Conservation (phyloP, 2,113 vertebrate species). For the Chroicocephalus ridibundus region DNA sequence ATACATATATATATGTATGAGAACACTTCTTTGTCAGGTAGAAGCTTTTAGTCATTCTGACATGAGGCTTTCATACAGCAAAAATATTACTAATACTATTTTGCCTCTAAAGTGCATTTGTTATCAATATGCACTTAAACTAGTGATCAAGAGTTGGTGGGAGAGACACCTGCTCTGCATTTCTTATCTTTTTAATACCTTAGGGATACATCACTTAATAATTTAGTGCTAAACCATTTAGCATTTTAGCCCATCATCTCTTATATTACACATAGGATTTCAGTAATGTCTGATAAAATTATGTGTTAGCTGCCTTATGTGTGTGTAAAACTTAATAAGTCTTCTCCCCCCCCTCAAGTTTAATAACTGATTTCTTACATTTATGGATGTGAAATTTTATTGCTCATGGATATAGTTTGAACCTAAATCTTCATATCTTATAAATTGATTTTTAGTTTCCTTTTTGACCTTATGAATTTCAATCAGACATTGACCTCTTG, state of each 20-base stretch:
- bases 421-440: conserved; percentile 87
- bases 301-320: conserved; percentile 83
- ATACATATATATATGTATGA: neutral
- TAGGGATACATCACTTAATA: conserved; percentile 83
- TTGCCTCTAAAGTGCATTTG: conserved; percentile 78
- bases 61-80: conserved; percentile 71
- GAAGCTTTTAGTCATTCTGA: conserved; percentile 79
- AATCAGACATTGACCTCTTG: conserved; percentile 85
- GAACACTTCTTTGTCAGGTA: conserved; percentile 74
- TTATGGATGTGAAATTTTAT: conserved; percentile 86
- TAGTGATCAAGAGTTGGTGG: conserved; percentile 75
- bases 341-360: conserved; percentile 79
- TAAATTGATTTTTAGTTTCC: conserved; percentile 89
- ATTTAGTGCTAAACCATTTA: conserved; percentile 86
- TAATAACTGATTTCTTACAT: conserved; percentile 86
- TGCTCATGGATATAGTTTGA: conserved; percentile 83
- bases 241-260: conserved; percentile 83
- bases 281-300: conserved; percentile 84
- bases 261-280: conserved; percentile 86
- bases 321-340: conserved; percentile 86
- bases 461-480: conserved; percentile 89
- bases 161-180: conserved; percentile 82
- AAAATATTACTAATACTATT: conserved; percentile 80
- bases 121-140: conserved; percentile 80
- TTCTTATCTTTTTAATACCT: conserved; percentile 81